Conservation (phyloP, 2,888 invertebrate species). For the Melieria picta region DNA sequence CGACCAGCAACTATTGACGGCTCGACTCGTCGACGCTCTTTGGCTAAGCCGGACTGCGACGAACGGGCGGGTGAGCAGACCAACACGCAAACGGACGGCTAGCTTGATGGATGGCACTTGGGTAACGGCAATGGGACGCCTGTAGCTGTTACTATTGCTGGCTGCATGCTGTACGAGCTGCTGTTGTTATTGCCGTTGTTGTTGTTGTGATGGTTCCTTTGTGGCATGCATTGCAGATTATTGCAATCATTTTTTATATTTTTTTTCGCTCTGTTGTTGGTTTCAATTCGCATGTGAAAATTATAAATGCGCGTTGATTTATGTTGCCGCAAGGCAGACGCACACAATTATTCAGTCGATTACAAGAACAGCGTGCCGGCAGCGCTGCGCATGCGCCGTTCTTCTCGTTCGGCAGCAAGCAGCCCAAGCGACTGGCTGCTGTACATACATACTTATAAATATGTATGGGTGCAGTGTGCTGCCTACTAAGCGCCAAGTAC, state of each 20-base stretch:
- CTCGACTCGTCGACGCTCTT: too few relatives aligned
- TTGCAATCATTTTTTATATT: neutral
- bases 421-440: too few relatives aligned
- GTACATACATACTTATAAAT: too few relatives aligned
- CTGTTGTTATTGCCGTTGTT: conserved; percentile 7
- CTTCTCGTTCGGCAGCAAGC: too few relatives aligned
- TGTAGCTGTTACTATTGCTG: neutral
- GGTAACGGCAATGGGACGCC: too few relatives aligned
- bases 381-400: too few relatives aligned
- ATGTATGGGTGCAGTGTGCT: too few relatives aligned
- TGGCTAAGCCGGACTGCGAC: too few relatives aligned
- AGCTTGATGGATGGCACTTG: too few relatives aligned
- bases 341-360: conserved; percentile 22
- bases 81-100: conserved; percentile 5
- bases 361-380: conserved; percentile 17
- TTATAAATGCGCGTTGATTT: conserved; percentile 36
- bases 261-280: conserved; percentile 8
- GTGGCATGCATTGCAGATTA: conserved; percentile 16
- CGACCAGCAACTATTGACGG: too few relatives aligned
- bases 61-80: too few relatives aligned
- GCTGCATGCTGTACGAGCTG: conserved; percentile 35
- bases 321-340: conserved; percentile 29
- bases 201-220: conserved; percentile 25
- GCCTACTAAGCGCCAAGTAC: too few relatives aligned
- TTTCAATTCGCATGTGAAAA: conserved; percentile 32